Conservation (phyloP, 2,888 invertebrate species). For the Watsonalla binaria region DNA sequence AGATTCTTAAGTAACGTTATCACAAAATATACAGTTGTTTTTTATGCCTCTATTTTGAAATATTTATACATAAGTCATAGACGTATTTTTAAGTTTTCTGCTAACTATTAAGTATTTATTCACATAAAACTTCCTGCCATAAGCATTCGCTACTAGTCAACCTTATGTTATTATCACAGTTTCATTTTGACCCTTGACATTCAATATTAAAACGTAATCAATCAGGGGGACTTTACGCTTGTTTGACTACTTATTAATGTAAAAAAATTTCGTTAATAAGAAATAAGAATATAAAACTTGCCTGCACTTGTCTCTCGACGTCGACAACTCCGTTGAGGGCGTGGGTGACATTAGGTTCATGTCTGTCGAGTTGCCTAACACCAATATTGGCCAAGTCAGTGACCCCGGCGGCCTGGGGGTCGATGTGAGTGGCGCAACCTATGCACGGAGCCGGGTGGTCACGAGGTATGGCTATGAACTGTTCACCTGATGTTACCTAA, state of each 20-base stretch:
- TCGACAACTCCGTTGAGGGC: conserved; percentile 61
- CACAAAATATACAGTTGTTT: background rate
- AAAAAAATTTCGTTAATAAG: background rate
- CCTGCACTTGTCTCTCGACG: conserved; percentile 78
- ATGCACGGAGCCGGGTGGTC: conserved; percentile 54
- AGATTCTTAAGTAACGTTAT: too few species aligned
- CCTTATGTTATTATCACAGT: too few species aligned
- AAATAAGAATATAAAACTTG: conserved; percentile 25
- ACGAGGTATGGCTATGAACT: conserved; percentile 68
- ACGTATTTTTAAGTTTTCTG: too few species aligned
- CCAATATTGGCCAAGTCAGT: conserved; percentile 65
- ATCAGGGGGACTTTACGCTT: too few species aligned
- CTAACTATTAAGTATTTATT: too few species aligned
- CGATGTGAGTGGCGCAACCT: conserved; percentile 74
- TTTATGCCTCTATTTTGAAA: background rate
- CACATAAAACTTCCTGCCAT: too few species aligned
- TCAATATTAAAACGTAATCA: too few species aligned
- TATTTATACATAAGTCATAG: too few species aligned
- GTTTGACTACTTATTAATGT: too few species aligned
- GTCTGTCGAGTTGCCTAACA: conserved; percentile 63
- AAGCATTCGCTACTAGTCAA: too few species aligned
- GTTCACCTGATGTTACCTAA: conserved; percentile 70
- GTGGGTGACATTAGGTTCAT: conserved; percentile 55
- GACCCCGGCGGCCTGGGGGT: conserved; percentile 72
- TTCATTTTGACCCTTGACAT: too few species aligned